Conservation (phyloP, 2,888 invertebrate genomes). For the Agrotis ipsilon region DNA sequence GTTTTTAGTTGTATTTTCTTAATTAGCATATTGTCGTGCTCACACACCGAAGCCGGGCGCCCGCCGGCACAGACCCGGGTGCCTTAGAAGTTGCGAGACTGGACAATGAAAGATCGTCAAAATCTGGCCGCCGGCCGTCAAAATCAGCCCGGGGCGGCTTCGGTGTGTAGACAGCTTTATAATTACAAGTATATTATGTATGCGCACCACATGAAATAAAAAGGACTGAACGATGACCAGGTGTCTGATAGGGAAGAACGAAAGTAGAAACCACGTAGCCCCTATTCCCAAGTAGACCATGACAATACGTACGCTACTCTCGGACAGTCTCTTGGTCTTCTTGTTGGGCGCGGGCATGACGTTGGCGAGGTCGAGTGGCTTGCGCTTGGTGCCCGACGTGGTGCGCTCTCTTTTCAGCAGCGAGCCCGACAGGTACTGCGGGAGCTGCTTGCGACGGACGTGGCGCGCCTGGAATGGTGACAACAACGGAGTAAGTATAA, state of each 20-base stretch:
- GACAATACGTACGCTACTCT: slow-evolving; percentile 83
- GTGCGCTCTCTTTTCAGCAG: slow-evolving; percentile 94
- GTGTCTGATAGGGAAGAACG: no score
- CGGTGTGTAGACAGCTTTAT: no score
- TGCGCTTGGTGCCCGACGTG: slow-evolving; percentile 86
- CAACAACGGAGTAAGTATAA: not conserved
- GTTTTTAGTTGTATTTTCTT: no score
- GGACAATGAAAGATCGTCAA: no score
- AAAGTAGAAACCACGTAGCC: not conserved
- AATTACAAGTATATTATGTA: no score
- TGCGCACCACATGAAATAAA: no score
- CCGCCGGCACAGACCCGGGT: no score
- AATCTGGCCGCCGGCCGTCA: no score
- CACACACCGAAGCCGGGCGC: no score
- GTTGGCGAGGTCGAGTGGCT: slow-evolving; percentile 86
- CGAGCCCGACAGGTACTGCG: slow-evolving; percentile 93
- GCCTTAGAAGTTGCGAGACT: no score
- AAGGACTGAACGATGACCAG: not conserved
- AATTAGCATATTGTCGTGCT: no score
- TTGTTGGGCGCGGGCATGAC: slow-evolving; percentile 72
- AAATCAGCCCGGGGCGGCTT: no score
- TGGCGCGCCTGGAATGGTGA: slow-evolving; percentile 93
- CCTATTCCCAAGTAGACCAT: not conserved
- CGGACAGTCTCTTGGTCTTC: slow-evolving; percentile 84
- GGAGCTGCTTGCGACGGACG: slow-evolving; percentile 95